These are phyloP conservation scores for Caenorhabditis doughertyi DNA, from an alignment of 2,888 invertebrate species.

Conservation along the genomic window DNA sequence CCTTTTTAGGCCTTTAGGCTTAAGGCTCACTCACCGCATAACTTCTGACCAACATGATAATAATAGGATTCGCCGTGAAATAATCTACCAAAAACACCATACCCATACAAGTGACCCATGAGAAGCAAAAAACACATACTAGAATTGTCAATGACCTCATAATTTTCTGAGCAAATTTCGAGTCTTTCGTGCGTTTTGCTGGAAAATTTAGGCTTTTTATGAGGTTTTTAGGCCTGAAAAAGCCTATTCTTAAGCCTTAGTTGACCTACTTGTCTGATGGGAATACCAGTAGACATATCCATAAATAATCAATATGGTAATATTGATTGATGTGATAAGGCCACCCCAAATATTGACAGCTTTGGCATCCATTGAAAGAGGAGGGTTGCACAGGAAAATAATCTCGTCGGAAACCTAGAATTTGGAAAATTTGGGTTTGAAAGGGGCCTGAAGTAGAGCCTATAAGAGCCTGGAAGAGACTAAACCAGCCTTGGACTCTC, in stretches of 20 bases:
- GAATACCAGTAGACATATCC: conserved; percentile 48
- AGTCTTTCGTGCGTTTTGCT: conserved; percentile 30
- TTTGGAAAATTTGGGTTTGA: too few relatives aligned
- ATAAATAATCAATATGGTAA: conserved; percentile 30
- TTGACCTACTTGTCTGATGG: conserved; percentile 20
- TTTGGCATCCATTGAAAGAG: conserved; percentile 30
- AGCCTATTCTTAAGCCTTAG: too few relatives aligned
- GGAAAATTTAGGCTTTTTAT: background rate
- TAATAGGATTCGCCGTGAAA: conserved; percentile 13
- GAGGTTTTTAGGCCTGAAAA: background rate
- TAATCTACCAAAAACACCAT: conserved; percentile 39
- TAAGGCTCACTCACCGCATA: conserved; percentile 35
- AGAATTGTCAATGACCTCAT: conserved; percentile 50
- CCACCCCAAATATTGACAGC: conserved; percentile 40
- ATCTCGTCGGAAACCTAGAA: conserved; percentile 26
- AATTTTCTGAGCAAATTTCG: conserved; percentile 26
- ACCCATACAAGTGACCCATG: conserved; percentile 53
- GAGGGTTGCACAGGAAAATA: conserved; percentile 40
- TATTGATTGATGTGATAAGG: conserved; percentile 12
- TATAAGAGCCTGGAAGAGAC: too few relatives aligned
- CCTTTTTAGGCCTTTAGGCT: too few relatives aligned
- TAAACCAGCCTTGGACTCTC: too few relatives aligned
- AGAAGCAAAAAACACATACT: conserved; percentile 37
- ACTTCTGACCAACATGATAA: conserved; percentile 37
- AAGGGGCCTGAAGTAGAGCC: too few relatives aligned